Evolutionary conservation across 1,140 invertebrate species (phyloP), one percentile per base, ranked within the genome.

Genomic region (Anthonomus grandis): DNA sequence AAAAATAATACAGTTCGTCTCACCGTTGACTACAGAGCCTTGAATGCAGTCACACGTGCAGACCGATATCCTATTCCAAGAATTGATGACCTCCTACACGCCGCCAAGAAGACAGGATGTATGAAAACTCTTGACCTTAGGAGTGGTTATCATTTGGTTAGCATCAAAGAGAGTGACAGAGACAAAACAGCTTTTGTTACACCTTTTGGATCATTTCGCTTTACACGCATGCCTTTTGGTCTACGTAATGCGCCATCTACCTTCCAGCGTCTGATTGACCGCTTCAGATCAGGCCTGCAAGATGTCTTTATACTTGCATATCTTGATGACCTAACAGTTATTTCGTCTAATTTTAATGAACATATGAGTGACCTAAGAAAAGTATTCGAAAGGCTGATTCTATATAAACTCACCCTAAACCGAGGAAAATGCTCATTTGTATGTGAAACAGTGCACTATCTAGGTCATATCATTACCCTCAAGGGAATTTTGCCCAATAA

Each of bases 61-160:
- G n/a, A n/a, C n/a, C n/a, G n/a, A n/a, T n/a, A n/a, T n/a, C n/a
- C n/a, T n/a, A n/a, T n/a, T n/a, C n/a, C n/a, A n/a, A n/a, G n/a
- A n/a, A n/a, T n/a, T n/a, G n/a, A n/a, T n/a, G n/a, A n/a, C n/a
- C n/a, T n/a, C n/a, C n/a, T n/a, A n/a, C n/a, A n/a, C n/a, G n/a
- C n/a, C n/a, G n/a, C n/a, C n/a, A n/a, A n/a, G n/a, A n/a, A n/a
- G n/a, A n/a, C 78, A 10, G 17, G 17, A 6, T 39, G 6, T 39
- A 39, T 15, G 8, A 44, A 17, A 4, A 44, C 41, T 19, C 41
- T 44, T 44, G 76, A 81, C 64, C 55, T 79, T 9, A 52, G 62
- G 0, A 68, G 64, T n/a, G 78, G 79, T 0, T 81, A 72, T 59
- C 75, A 72, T 65, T 76, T 82, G 62, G 66, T 81, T 12, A 25